Conservation (phyloP, 1,140 invertebrate species). For the Schlechtendalia chinensis region DNA sequence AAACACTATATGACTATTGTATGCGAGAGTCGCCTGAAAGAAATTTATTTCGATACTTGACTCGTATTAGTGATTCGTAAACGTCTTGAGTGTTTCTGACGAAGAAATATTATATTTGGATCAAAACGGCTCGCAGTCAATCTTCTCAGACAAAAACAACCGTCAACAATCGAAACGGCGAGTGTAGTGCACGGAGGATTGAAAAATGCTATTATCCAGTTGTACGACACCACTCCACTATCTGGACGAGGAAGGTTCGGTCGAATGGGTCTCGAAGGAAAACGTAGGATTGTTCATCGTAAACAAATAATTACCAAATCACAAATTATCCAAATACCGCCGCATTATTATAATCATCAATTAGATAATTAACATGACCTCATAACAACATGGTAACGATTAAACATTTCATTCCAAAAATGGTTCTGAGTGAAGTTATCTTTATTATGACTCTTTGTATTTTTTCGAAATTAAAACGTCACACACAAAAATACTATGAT, state of each 20-base stretch:
- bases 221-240: neutral
- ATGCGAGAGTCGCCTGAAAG: conserved; percentile 23
- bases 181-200: neutral
- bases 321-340: too few relatives aligned
- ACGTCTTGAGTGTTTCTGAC: conserved; percentile 41
- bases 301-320: neutral
- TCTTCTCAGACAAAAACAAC: conserved; percentile 33
- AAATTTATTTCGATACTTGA: conserved; percentile 41
- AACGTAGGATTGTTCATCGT: neutral
- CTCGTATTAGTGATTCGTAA: conserved; percentile 43
- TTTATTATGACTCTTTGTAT: too few relatives aligned
- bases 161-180: neutral
- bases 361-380: too few relatives aligned
- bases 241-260: too few relatives aligned
- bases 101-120: conserved; percentile 44
- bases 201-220: conserved; percentile 2
- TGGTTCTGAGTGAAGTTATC: too few relatives aligned
- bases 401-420: too few relatives aligned
- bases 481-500: too few relatives aligned
- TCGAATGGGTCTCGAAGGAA: neutral
- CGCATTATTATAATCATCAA: conserved; percentile 6
- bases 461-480: too few relatives aligned
- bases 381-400: too few relatives aligned
- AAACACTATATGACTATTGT: conserved; percentile 14
- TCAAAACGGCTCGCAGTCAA: conserved; percentile 35